phyloP scores from a whole-genome alignment of 2,113 vertebrate species.

The Pachypanchax playfairii region DNA sequence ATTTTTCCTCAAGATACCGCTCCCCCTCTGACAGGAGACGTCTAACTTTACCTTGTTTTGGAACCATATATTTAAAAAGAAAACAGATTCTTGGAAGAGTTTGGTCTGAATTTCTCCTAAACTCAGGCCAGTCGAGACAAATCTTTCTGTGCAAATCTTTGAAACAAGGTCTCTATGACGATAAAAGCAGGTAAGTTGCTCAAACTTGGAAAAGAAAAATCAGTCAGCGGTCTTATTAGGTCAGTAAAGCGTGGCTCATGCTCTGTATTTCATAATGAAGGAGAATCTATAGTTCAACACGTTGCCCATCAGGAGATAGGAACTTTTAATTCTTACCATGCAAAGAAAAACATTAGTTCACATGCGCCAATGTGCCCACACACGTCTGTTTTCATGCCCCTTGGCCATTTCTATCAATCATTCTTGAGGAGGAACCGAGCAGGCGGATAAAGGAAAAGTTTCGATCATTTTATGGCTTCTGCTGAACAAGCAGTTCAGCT shows the following conservation, averaged over 20 bases:
- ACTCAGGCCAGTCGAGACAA: constrained; percentile 21
- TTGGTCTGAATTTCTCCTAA: not conserved
- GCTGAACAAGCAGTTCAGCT: too few species aligned
- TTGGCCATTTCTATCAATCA: not conserved
- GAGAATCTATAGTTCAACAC: not conserved
- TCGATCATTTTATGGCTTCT: not conserved
- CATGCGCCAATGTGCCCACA: not conserved
- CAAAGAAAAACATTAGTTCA: too few species aligned
- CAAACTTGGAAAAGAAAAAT: constrained; percentile 32
- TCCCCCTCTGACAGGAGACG: not conserved
- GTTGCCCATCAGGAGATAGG: not conserved
- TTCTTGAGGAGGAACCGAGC: constrained; percentile 10
- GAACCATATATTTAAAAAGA: not conserved
- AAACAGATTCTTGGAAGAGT: not conserved
- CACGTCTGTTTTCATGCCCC: not conserved
- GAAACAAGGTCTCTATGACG: constrained; percentile 5
- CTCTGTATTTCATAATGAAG: not conserved
- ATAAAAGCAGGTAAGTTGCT: not conserved
- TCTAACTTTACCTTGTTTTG: too few species aligned
- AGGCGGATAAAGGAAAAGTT: constrained; percentile 27
- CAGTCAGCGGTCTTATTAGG: not conserved
- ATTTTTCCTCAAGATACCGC: not conserved
- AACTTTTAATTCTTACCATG: too few species aligned
- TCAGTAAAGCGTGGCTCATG: not conserved
- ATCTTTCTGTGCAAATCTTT: not conserved